Conservation (phyloP, 2,888 invertebrate genomes). For the Drosophila setosimentum region DNA sequence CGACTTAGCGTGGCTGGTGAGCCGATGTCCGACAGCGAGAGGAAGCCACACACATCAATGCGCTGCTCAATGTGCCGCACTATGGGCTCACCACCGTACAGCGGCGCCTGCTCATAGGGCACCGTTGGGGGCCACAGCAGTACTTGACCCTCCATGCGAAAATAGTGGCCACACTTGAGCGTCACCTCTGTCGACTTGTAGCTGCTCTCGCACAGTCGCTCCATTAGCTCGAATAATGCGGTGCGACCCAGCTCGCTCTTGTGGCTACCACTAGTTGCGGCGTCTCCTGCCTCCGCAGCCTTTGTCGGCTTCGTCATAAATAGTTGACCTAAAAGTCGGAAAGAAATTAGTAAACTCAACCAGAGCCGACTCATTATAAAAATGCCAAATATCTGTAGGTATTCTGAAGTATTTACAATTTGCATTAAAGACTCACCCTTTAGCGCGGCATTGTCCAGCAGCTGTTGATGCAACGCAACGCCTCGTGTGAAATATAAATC, state of each 20-base stretch:
- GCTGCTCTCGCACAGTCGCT: slow-evolving; percentile 90
- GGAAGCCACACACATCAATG: slow-evolving; percentile 94
- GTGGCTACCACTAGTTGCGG: slow-evolving; percentile 52
- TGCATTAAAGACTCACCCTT: slow-evolving; percentile 86
- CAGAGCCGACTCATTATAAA: not conserved
- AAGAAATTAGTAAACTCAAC: not conserved
- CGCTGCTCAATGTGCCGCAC: slow-evolving; percentile 87
- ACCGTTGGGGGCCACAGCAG: slow-evolving; percentile 91
- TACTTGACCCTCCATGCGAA: slow-evolving; percentile 89
- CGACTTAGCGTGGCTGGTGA: slow-evolving; percentile 96
- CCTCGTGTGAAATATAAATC: slow-evolving; percentile 87
- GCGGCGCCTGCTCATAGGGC: slow-evolving; percentile 62
- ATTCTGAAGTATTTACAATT: not conserved
- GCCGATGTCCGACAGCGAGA: slow-evolving; percentile 94
- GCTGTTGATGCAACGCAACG: slow-evolving; percentile 88
- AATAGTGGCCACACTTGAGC: slow-evolving; percentile 89
- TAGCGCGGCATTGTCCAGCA: slow-evolving; percentile 91
- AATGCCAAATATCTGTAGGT: not conserved
- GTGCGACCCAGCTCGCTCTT: slow-evolving; percentile 83
- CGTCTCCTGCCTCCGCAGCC: slow-evolving; percentile 22
- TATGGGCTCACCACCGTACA: slow-evolving; percentile 46
- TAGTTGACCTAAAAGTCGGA: slow-evolving; percentile 67
- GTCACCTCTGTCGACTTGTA: slow-evolving; percentile 90
- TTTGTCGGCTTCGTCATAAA: slow-evolving; percentile 77
- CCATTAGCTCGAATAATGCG: slow-evolving; percentile 86